These are phyloP conservation scores for Tokudaia muenninki DNA, from an alignment of 2,797 vertebrate genomes.

Conservation along the genomic window DNA sequence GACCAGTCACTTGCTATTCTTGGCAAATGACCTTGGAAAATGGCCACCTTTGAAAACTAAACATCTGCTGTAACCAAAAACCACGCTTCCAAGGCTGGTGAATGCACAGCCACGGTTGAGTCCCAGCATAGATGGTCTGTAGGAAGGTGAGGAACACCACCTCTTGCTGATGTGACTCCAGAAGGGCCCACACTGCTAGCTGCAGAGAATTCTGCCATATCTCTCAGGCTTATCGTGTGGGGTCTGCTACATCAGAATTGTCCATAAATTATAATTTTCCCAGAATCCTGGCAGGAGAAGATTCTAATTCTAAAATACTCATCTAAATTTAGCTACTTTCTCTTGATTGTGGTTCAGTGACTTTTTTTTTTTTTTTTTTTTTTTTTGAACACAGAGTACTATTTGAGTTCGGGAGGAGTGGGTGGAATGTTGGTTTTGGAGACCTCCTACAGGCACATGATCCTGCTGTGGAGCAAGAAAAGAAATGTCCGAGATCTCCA, in stretches of 20 bases:
- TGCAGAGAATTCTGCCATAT: background rate
- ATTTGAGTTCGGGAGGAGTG: slow-evolving; percentile 46
- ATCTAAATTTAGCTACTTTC: slow-evolving; percentile 75
- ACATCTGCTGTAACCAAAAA: background rate
- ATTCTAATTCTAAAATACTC: slow-evolving; percentile 51
- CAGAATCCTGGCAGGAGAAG: background rate
- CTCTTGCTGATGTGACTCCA: background rate
- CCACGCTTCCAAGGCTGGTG: slow-evolving; percentile 53
- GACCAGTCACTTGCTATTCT: slow-evolving; percentile 14
- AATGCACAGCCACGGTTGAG: background rate
- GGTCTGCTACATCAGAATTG: slow-evolving; percentile 63
- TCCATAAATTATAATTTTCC: slow-evolving; percentile 77
- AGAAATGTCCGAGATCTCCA: slow-evolving; percentile 58
- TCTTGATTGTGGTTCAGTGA: slow-evolving; percentile 33
- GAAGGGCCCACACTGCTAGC: background rate
- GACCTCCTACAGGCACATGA: background rate
- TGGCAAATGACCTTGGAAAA: background rate
- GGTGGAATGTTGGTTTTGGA: slow-evolving; percentile 76
- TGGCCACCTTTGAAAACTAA: slow-evolving; percentile 40
- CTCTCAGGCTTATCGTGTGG: background rate
- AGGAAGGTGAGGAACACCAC: slow-evolving; percentile 19
- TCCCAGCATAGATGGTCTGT: background rate
- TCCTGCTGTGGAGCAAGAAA: background rate
- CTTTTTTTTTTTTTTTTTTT: background rate
- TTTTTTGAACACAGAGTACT: slow-evolving; percentile 25